phyloP scores from a whole-genome alignment of 2,888 invertebrate species.

The Piscicola geometra region DNA sequence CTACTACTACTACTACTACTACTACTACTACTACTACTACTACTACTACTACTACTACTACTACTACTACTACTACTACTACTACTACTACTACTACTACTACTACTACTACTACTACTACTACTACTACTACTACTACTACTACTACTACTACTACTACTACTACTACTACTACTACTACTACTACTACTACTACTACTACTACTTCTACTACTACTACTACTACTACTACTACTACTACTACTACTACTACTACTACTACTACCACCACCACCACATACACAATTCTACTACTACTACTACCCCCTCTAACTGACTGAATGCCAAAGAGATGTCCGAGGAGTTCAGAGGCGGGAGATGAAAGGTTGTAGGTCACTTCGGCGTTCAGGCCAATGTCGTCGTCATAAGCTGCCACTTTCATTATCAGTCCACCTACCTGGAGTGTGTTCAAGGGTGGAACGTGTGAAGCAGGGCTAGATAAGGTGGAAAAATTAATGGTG shows the following conservation, averaged over 20 bases:
- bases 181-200: conserved; percentile 8
- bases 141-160: conserved; percentile 8
- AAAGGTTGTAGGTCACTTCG: conserved; percentile 10
- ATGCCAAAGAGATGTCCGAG: neutral
- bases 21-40: conserved; percentile 8
- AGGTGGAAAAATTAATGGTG: no score
- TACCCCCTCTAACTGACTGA: neutral
- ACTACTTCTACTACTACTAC: conserved; percentile 4
- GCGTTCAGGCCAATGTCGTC: conserved; percentile 15
- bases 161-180: conserved; percentile 11
- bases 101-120: conserved; percentile 11
- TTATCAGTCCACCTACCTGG: conserved; percentile 4
- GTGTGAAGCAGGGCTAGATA: no score
- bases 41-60: conserved; percentile 10
- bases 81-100: conserved; percentile 8
- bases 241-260: conserved; percentile 8
- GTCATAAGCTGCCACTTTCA: conserved; percentile 20
- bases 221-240: conserved; percentile 11
- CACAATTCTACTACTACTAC: neutral
- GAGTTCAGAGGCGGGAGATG: neutral
- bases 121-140: conserved; percentile 8
- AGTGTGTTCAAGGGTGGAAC: no score
- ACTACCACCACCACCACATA: neutral
- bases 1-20: neutral
- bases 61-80: conserved; percentile 8